Conservation (phyloP, 2,797 vertebrate species). For the Dicrostonyx torquatus region DNA sequence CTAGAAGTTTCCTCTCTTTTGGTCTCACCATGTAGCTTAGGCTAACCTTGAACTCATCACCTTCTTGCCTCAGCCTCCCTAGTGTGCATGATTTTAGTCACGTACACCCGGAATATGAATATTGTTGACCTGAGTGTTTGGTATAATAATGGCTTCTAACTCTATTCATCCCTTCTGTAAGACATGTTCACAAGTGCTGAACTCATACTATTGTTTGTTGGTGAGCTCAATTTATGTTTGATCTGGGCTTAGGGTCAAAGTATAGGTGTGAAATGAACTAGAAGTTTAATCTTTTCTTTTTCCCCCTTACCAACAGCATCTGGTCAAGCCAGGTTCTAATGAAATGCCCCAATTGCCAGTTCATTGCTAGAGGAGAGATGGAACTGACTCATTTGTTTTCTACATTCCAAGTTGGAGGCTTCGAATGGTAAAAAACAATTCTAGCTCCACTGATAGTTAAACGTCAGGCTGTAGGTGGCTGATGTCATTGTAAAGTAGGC, state of each 20-base stretch:
- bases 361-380: constrained; percentile 75
- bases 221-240: constrained; percentile 40
- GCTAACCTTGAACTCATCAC: background rate
- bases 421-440: constrained; percentile 70
- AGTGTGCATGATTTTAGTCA: background rate
- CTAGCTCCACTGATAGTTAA: constrained; percentile 60
- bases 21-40: background rate
- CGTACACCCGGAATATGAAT: background rate
- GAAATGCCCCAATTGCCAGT: constrained; percentile 75
- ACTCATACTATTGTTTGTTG: constrained; percentile 40
- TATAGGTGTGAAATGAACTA: constrained; percentile 4
- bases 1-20: background rate
- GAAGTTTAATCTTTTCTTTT: constrained; percentile 41
- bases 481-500: constrained; percentile 21
- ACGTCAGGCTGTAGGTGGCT: constrained; percentile 46
- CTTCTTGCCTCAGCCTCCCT: background rate
- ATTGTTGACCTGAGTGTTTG: constrained; percentile 46
- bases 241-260: background rate
- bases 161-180: constrained; percentile 3
- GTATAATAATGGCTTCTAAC: constrained; percentile 12
- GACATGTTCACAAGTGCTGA: background rate
- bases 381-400: constrained; percentile 76
- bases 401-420: constrained; percentile 65
- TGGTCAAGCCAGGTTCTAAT: constrained; percentile 72
- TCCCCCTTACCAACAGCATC: constrained; percentile 37